Conservation (phyloP, 2,113 vertebrate species). For the Raja brachyura region DNA sequence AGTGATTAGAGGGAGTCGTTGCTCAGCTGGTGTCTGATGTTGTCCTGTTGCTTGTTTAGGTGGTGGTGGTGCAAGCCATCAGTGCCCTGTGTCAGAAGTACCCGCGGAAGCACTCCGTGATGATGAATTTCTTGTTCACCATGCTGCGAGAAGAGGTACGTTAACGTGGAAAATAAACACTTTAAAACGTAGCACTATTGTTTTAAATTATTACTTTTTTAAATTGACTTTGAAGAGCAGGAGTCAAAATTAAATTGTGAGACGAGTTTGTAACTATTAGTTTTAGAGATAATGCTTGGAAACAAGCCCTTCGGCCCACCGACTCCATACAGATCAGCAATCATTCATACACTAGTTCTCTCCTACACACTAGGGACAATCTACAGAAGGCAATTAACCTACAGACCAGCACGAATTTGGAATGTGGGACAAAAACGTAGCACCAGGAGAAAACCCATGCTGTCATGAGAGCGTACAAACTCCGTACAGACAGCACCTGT, state of each 20-base stretch:
- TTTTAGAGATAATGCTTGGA: no score
- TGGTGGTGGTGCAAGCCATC: conserved; percentile 73
- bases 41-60: conserved; percentile 47
- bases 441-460: no score
- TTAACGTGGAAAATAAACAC: background rate
- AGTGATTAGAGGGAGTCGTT: background rate
- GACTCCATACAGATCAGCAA: no score
- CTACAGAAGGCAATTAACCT: no score
- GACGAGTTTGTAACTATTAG: background rate
- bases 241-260: background rate
- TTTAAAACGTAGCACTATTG: background rate
- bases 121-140: conserved; percentile 73
- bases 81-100: conserved; percentile 71
- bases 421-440: no score
- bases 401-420: no score
- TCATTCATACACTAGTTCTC: no score
- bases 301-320: no score
- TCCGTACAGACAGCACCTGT: no score
- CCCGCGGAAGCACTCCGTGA: conserved; percentile 64
- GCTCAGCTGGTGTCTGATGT: background rate
- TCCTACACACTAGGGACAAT: no score
- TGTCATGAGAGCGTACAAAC: no score
- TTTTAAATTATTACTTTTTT: background rate
- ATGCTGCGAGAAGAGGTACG: conserved; percentile 71
- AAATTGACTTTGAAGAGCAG: background rate